A percentile compares a stretch with the other conserved stretches of the same genome.
Evolutionary conservation across 2,113 vertebrate genomes (phyloP).

Genomic region (Gnathonemus longibarbis): DNA sequence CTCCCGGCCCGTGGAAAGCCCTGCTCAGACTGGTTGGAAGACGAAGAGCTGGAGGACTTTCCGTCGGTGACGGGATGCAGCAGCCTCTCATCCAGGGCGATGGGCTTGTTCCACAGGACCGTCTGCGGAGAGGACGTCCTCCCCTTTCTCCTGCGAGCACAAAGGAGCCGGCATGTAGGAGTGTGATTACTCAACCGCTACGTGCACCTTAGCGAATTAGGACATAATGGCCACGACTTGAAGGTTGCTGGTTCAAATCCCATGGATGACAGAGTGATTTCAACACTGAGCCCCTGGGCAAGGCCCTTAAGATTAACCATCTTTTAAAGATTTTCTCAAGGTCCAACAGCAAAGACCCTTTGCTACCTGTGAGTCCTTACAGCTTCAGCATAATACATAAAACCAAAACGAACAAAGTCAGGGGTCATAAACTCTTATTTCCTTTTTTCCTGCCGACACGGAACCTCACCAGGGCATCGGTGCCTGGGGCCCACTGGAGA

Average conservation of each 20-base stretch:
- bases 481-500: conserved; percentile 64
- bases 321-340: not conserved
- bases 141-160: conserved; percentile 73
- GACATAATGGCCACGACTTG: not conserved
- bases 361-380: not conserved
- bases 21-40: conserved; percentile 86
- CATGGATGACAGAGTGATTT: not conserved
- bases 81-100: conserved; percentile 68
- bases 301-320: not conserved
- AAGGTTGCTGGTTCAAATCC: not conserved
- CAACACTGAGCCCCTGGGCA: not conserved
- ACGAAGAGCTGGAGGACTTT: conserved; percentile 86
- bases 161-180: not conserved
- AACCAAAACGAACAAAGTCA: not conserved
- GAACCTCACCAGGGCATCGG: conserved; percentile 74
- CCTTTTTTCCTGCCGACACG: not conserved
- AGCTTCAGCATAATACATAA: not conserved
- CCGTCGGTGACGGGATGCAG: conserved; percentile 62
- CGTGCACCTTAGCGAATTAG: not conserved
- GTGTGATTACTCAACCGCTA: not conserved
- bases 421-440: not conserved
- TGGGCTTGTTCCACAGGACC: conserved; percentile 69
- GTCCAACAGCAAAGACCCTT: not conserved
- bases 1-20: conserved; percentile 74
- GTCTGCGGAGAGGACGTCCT: conserved; percentile 75